Evolutionary conservation across 2,113 vertebrate species (phyloP).

Genomic region (Anguilla japonica): DNA sequence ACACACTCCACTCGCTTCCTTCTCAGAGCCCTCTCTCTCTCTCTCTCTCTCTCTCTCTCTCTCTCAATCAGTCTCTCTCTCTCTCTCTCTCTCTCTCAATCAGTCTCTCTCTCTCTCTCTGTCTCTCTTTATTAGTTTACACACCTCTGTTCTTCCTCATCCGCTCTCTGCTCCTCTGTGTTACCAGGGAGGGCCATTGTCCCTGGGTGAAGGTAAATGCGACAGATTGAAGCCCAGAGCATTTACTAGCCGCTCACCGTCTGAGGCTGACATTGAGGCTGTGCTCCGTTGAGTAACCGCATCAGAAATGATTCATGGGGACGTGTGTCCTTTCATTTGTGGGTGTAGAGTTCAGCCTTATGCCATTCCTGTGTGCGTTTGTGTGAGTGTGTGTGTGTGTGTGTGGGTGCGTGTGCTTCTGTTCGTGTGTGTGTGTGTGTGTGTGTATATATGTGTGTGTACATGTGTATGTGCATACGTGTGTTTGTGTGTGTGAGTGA

Average conservation of each 20-base stretch:
- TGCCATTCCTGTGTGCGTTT: not conserved
- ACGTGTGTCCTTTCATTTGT: no score
- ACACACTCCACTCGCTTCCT: constrained; percentile 6
- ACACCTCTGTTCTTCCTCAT: constrained; percentile 29
- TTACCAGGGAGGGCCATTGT: no score
- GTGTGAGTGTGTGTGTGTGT: not conserved
- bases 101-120: constrained; percentile 13
- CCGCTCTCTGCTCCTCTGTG: not conserved
- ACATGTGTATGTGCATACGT: constrained; percentile 44
- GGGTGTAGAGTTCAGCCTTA: no score
- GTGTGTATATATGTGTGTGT: not conserved
- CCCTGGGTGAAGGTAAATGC: no score
- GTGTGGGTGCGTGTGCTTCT: no score
- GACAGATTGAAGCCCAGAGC: no score
- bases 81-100: not conserved
- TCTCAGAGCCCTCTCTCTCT: not conserved
- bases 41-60: not conserved
- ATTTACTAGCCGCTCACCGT: not conserved
- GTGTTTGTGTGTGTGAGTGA: constrained; percentile 13
- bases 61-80: not conserved
- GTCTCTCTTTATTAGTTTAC: constrained; percentile 31
- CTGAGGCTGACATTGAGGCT: not conserved
- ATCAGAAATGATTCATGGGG: no score
- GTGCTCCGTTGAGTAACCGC: no score
- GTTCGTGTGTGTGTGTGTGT: not conserved